Evolutionary conservation across 2,113 vertebrate species (phyloP), one percentile per base, ranked within the genome.

Genomic region (Oncorhynchus keta): DNA sequence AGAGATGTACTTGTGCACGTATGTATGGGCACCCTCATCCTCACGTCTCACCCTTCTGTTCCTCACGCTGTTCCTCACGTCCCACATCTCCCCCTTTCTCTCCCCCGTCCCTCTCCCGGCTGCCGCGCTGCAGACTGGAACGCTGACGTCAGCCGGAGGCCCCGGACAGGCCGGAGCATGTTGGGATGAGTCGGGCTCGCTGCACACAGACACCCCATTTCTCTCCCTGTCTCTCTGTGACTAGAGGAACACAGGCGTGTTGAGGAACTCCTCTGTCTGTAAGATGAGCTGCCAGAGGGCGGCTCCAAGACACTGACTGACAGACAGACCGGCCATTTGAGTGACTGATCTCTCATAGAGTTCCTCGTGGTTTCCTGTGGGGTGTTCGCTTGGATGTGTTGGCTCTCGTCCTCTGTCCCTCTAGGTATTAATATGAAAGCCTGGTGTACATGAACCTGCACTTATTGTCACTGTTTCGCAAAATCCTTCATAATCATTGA

Each of bases 321-420:
- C 59, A 61, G 57, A 61, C 57, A n/a, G 59, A 61, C 14, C 11
- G 18, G 3, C 55, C 55, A 57, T 20, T 57, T 57, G 55, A 57
- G 39, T 45, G 39, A 2, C 39, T 57, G 55, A 20, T 57, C 14
- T 20, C 14, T 57, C 1, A 57, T 20, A 1, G 55, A 57, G 18
- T 14, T 45, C 13, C 14, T 5, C 4, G 18, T 7, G 55, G 16
- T 57, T 57, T 20, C 6, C 55, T 57, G 55, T 57, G 14, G 13
- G 55, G 81, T 75, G 84, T 80, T 68, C 86, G 85, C 83, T 11
- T 45, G 39, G 8, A 0, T 8, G 8, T 85, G 84, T 89, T 88
- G 82, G 78, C 77, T 70, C 72, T 72, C 72, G 59, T 79, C 65
- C 39, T 45, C 39, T 45, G 39, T 45, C 39, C 39, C 39, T 45